Evolutionary conservation across 2,888 invertebrate species (phyloP), one percentile per base, ranked within the genome.

Genomic region (Tholera decimalis): DNA sequence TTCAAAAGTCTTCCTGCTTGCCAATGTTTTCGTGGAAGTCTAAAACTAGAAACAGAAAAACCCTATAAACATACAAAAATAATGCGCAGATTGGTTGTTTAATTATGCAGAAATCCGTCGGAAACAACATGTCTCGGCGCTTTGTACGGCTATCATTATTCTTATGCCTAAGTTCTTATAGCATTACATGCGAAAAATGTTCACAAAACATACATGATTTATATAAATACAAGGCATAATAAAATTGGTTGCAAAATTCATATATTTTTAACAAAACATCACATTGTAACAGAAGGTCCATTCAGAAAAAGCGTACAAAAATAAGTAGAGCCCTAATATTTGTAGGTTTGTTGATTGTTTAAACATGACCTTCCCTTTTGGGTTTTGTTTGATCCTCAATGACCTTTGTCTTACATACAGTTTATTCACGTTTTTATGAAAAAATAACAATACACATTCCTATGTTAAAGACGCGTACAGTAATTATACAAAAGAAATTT

Each of bases 61-160:
- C 7, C 18, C 22, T 20, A n/a, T 28, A 18, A 9, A n/a, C 50
- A 44, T 39, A 72, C 37, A 44, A 51, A 22, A 62, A 62, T 26
- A 39, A 72, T 11, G 6, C 44, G 33, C 15, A 51, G 28, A 35
- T 51, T 33, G 26, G 46, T 46, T 63, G 39, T 51, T 35, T 51
- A 75, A 75, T 55, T 75, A 75, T 75, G 55, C 70, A 69, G 46
- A 76, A 56, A 56, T 60, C 44, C 56, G 73, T 43, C 56, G 65
- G 73, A 60, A 60, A 28, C 44, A 33, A 33, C 59, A 47, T 20
- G 37, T 53, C 39, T 43, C 47, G 6, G 24, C 47, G 30, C 44
- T 77, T 62, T 28, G 54, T 71, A 50, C 43, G 46, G 26, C 49
- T 15, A 22, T 35, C 44, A 64, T 54, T 33, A 56, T 49, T 49